Conservation (phyloP, 2,113 vertebrate species). For the Lethenteron camtschaticum region DNA sequence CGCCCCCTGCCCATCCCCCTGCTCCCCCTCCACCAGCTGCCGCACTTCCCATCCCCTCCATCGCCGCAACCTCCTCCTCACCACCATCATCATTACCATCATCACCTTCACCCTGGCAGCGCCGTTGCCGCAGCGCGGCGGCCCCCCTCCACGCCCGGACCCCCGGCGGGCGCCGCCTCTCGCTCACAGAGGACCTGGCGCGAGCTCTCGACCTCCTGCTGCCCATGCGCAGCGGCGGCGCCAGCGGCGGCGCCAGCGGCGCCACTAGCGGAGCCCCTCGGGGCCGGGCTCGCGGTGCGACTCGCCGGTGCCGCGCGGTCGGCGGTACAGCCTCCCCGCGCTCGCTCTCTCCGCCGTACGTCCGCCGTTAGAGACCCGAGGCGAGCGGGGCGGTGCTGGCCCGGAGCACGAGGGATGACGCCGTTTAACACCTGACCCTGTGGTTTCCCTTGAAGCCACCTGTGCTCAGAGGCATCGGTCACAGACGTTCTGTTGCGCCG, state of each 20-base stretch:
- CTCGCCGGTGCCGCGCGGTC: background rate
- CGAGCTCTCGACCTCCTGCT: slow-evolving; percentile 1
- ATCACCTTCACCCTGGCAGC: no score
- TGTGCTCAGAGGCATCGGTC: no score
- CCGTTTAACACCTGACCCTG: no score
- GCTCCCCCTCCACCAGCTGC: background rate
- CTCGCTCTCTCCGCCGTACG: background rate
- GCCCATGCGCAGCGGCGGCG: background rate
- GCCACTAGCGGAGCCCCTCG: background rate
- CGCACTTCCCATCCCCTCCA: background rate
- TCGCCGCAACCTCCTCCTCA: background rate
- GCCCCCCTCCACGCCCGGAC: no score
- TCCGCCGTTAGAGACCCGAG: no score
- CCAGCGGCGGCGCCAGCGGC: no score
- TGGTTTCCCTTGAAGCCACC: no score
- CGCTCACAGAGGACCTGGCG: background rate
- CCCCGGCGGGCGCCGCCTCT: no score
- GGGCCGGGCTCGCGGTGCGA: background rate
- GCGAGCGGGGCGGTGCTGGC: no score
- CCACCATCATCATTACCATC: background rate
- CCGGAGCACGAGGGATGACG: no score
- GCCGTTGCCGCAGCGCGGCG: no score
- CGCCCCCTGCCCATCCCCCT: slow-evolving; percentile 1
- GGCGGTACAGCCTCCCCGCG: slow-evolving; percentile 1
- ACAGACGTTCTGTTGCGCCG: no score